phyloP scores from a whole-genome alignment of 2,888 invertebrate genomes.

The Alviniconcha strummeri region DNA sequence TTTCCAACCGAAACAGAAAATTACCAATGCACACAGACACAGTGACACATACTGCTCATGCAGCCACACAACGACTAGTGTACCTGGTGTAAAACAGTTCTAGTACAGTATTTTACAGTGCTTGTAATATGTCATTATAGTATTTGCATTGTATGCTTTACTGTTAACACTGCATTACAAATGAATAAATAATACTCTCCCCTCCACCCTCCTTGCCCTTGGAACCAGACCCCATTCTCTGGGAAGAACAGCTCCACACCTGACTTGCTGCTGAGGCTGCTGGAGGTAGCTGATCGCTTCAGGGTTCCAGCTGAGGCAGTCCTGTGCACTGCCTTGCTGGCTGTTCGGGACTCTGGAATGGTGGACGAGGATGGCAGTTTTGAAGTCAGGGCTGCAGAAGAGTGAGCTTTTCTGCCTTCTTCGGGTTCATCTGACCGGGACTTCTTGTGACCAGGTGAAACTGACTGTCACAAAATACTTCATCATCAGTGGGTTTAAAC shows the following conservation, averaged over 20 bases:
- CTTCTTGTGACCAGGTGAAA: too few species aligned
- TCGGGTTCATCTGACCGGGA: neutral
- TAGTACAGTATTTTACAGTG: too few species aligned
- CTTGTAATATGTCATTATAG: too few species aligned
- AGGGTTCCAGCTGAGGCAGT: neutral
- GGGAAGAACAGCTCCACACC: neutral
- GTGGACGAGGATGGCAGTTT: neutral
- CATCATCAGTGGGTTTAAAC: too few species aligned
- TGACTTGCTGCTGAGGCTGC: neutral
- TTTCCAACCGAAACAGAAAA: too few species aligned
- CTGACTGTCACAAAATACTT: too few species aligned
- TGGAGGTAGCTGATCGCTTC: slow-evolving; percentile 5
- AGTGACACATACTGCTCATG: too few species aligned
- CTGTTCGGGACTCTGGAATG: neutral
- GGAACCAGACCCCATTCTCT: neutral
- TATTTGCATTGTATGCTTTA: too few species aligned
- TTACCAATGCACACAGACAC: too few species aligned
- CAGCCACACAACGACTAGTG: too few species aligned
- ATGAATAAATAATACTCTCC: neutral
- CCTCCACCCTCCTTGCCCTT: neutral
- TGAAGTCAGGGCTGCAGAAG: neutral
- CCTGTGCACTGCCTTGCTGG: neutral
- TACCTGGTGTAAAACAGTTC: too few species aligned
- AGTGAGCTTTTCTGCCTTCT: neutral
- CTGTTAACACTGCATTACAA: neutral